Evolutionary conservation across 2,113 vertebrate species (phyloP), one percentile per base, ranked within the genome.

Genomic region (Pluvianellus socialis): DNA sequence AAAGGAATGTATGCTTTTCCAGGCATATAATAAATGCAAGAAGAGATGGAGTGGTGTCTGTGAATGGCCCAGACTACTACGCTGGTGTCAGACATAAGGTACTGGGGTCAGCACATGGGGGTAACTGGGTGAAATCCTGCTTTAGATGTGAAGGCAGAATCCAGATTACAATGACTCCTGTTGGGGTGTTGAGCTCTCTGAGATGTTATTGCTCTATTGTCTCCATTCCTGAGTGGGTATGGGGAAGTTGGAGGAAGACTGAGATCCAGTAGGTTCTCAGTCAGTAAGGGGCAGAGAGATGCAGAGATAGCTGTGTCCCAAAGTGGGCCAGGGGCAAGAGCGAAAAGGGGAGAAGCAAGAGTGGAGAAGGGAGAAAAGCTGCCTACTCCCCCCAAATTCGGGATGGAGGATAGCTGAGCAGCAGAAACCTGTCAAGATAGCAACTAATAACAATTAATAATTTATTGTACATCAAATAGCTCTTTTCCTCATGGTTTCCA

Each of bases 381-480:
- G 12, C 12, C 9, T 32, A 26, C n/a, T 79, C 58, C 65, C 62
- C 61, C 40, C 42, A 90, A 85, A 79, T 0, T 85, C 35, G 26
- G 55, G 32, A 16, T 70, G 22, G 50, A 91, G 23, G 28, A 66
- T 26, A 94, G 53, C 66, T 90, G 58, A 94, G 77, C 63, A 94
- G 79, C 58, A 95, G 91, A 95, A 96, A 92, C 67, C 80, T 94
- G 96, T 96, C 91, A 95, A 82, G 91, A 82, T 62, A 91, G 59
- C 89, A 91, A 96, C 89, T 94, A 95, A 94, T 96, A 97, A 94
- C 73, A 94, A 96, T 94, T 96, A 97, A 96, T 97, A 96, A 96
- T 97, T 97, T 97, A 97, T 95, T 91, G 77, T 90, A 89, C 86
- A 94, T 95, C 92, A 97, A 82, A 95, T 95, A 95, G 84, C 95